A percentile compares a stretch with the other conserved stretches of the same genome.
These are phyloP conservation scores for Saccostrea glomerata DNA, from an alignment of 1,140 invertebrate genomes.

Conservation along the genomic window DNA sequence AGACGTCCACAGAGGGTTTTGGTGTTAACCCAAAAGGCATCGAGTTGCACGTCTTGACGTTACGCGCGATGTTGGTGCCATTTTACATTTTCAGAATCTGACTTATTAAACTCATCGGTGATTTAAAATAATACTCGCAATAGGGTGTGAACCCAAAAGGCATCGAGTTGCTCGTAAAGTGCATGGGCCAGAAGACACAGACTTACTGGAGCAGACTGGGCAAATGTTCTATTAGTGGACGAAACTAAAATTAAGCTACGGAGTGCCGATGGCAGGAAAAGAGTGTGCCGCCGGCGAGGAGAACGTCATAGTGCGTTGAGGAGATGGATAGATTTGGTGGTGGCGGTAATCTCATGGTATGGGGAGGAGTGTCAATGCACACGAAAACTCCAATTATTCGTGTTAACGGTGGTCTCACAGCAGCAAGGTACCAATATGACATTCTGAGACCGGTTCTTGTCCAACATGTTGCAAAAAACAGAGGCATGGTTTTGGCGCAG, in stretches of 20 bases:
- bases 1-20: slow-evolving; percentile 11
- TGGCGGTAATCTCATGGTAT: slow-evolving; percentile 7
- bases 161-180: slow-evolving; percentile 34
- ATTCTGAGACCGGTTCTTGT: slow-evolving; percentile 14
- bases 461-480: background rate
- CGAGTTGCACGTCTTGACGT: slow-evolving; percentile 23
- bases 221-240: slow-evolving; percentile 52
- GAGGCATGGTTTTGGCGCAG: background rate
- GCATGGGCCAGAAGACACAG: background rate
- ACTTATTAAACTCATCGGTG: too few species aligned
- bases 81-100: too few species aligned
- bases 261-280: slow-evolving; percentile 28
- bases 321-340: slow-evolving; percentile 12
- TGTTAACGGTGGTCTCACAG: background rate
- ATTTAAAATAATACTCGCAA: too few species aligned
- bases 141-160: slow-evolving; percentile 29
- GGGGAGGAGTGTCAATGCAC: background rate
- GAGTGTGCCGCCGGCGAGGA: background rate
- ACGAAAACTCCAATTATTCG: slow-evolving; percentile 30
- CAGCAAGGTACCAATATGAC: background rate
- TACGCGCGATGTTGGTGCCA: too few species aligned
- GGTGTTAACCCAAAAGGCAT: slow-evolving; percentile 40
- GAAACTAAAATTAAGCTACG: slow-evolving; percentile 38
- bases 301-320: background rate
- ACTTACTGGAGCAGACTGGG: slow-evolving; percentile 47